Conservation (phyloP, 2,797 vertebrate genomes). For the Eulemur coronatus region DNA sequence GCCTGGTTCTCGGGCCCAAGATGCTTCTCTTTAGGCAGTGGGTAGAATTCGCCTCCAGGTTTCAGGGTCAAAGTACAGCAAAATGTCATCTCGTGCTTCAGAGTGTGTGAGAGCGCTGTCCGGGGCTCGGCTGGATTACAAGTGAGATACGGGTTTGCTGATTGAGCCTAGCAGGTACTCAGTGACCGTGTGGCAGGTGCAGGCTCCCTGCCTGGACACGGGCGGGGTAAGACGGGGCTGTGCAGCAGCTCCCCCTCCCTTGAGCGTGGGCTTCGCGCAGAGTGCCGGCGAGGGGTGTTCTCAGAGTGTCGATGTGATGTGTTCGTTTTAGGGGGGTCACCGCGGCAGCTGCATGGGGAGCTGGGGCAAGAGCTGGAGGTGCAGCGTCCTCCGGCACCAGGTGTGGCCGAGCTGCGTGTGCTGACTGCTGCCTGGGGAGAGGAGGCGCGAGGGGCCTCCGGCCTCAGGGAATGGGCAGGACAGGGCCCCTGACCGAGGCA, state of each 20-base stretch:
- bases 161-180: not conserved
- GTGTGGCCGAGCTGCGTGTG: not conserved
- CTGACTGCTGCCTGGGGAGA: not conserved
- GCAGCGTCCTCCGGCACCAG: too few species aligned
- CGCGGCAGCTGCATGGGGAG: too few species aligned
- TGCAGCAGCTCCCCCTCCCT: not conserved
- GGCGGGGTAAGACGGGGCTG: rapidly evolving
- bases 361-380: not conserved
- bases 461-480: not conserved
- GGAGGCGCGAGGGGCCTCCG: not conserved
- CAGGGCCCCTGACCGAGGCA: not conserved
- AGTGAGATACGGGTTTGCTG: not conserved
- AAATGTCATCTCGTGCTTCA: not conserved
- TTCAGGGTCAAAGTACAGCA: not conserved
- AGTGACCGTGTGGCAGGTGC: too few species aligned
- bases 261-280: not conserved
- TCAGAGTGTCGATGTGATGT: not conserved
- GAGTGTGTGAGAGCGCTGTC: not conserved
- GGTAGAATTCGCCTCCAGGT: not conserved
- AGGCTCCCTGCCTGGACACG: not conserved
- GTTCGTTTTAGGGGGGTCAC: not conserved
- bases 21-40: rapidly evolving
- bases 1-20: not conserved
- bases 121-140: not conserved
- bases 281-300: not conserved